Percentiles rank a stretch among this genome's conserved stretches.
These are phyloP conservation scores for Larimichthys crocea DNA, from an alignment of 2,113 vertebrate species.

Conservation along the genomic window DNA sequence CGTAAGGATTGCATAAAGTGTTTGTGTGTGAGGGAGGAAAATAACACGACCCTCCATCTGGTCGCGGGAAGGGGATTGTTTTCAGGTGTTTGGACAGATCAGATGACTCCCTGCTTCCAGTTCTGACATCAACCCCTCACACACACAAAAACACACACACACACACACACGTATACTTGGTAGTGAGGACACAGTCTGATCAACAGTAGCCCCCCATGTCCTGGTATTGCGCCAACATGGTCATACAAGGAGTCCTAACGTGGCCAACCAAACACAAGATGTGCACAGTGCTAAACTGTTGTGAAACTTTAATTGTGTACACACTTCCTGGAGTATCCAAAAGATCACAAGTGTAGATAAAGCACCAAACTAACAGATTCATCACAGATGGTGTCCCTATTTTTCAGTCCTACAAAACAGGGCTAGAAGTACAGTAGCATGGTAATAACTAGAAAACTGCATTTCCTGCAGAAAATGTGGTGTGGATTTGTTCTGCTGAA, in stretches of 20 bases:
- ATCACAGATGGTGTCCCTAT: not conserved
- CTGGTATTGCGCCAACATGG: slow-evolving; percentile 12
- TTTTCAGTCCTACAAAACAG: not conserved
- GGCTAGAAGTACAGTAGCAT: not conserved
- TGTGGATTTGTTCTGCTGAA: too few species aligned
- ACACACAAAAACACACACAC: slow-evolving; percentile 12
- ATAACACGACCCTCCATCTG: slow-evolving; percentile 49
- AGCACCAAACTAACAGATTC: too few species aligned
- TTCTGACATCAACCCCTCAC: slow-evolving; percentile 31
- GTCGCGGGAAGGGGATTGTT: slow-evolving; percentile 60
- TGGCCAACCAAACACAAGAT: not conserved
- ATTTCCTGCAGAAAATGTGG: too few species aligned
- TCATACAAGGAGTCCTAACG: not conserved
- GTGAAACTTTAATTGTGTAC: not conserved
- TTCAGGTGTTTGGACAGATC: slow-evolving; percentile 68
- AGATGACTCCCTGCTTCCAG: slow-evolving; percentile 45
- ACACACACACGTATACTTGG: not conserved
- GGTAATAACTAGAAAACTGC: not conserved
- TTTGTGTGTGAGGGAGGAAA: slow-evolving; percentile 47
- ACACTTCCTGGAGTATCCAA: not conserved
- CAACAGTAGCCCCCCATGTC: slow-evolving; percentile 4
- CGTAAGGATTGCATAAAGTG: slow-evolving; percentile 48
- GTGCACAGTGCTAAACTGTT: not conserved
- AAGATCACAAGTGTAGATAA: too few species aligned
- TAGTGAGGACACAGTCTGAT: slow-evolving; percentile 21